Conservation (phyloP, 2,113 vertebrate genomes). For the Strix aluco region DNA sequence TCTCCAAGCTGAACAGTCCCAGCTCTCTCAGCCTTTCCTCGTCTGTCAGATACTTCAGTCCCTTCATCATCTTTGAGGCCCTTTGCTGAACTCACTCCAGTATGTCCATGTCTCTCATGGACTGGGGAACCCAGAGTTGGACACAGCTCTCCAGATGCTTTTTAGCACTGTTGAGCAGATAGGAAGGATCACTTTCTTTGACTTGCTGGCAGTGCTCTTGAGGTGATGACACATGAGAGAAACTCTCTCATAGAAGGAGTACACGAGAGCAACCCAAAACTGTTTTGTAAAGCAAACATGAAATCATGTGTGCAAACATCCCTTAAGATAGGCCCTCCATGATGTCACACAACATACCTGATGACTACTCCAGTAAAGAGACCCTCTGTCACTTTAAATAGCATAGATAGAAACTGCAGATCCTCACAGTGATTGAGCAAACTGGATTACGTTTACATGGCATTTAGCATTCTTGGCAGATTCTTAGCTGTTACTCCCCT, state of each 20-base stretch:
- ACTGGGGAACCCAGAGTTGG: not conserved
- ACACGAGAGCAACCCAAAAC: not conserved
- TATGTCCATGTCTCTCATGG: not conserved
- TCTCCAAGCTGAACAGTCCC: not conserved
- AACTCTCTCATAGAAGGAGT: not conserved
- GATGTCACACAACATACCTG: not conserved
- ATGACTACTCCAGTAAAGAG: not conserved
- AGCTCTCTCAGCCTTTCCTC: not conserved
- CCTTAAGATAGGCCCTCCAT: not conserved
- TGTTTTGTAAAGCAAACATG: not conserved
- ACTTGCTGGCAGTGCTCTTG: not conserved
- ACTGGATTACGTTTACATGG: not conserved
- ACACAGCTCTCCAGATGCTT: not conserved
- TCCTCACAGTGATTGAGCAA: not conserved
- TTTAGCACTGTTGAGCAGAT: not conserved
- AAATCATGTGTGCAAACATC: not conserved
- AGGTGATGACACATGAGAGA: not conserved
- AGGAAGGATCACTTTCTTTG: not conserved
- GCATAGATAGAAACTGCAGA: not conserved
- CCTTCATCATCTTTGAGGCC: not conserved
- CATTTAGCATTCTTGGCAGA: not conserved
- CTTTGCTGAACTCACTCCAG: not conserved
- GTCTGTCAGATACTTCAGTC: not conserved
- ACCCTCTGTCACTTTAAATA: not conserved
- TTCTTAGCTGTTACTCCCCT: not conserved